These are phyloP conservation scores for Murina feae DNA, from an alignment of 2,113 vertebrate species.

Conservation along the genomic window DNA sequence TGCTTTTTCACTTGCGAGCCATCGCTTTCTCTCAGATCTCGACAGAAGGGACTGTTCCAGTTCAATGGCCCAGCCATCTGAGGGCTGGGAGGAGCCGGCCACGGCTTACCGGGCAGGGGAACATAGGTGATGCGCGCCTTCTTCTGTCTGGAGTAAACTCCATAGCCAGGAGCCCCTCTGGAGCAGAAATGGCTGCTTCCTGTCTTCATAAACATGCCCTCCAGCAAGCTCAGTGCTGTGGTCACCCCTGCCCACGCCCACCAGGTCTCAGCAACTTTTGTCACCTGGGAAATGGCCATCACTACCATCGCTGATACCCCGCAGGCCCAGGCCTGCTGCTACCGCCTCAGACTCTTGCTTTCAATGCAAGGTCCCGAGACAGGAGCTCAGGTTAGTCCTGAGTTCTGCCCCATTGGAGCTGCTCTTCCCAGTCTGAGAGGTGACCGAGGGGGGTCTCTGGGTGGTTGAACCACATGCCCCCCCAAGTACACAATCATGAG, in stretches of 20 bases:
- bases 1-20: not conserved
- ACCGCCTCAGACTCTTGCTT: not conserved
- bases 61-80: not conserved
- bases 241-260: not conserved
- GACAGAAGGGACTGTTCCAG: not conserved
- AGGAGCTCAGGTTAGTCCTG: not conserved
- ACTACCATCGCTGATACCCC: not conserved
- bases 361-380: rapidly evolving
- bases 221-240: not conserved
- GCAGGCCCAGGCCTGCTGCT: not conserved
- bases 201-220: not conserved
- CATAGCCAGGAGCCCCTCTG: not conserved
- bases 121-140: rapidly evolving
- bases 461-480: too few species aligned
- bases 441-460: not conserved
- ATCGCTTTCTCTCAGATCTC: not conserved
- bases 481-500: too few species aligned
- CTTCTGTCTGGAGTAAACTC: not conserved
- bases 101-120: not conserved
- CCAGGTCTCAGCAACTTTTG: not conserved
- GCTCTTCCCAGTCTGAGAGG: not conserved
- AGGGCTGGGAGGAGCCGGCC: not conserved
- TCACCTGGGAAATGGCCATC: not conserved
- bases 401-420: not conserved
- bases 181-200: not conserved